Base-by-base conservation (phyloP, 2,113 vertebrate genomes). In the Etheostoma spectabile region DNA sequence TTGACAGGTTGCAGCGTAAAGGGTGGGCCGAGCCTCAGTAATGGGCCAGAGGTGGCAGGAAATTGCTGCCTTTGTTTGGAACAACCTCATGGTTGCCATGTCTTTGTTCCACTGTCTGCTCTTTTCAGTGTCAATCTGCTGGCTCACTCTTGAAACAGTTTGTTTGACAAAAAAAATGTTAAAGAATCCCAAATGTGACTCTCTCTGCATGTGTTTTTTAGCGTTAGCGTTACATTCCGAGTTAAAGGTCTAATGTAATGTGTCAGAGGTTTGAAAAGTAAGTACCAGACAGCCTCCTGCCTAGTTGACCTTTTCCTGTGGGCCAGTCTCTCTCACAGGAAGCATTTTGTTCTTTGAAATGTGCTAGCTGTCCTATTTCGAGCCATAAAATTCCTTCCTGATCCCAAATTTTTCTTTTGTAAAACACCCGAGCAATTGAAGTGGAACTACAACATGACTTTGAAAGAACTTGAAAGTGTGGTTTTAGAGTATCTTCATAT, bases 201-300 rank as follows among this genome's bases (percentile, higher is more conserved):
- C 46, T 75, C 42, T 81, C 6, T 74, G 27, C 49, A 60, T 78
- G 35, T 49, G 62, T 80, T 77, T 63, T 62, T 48, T 87, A 76
- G 83, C 71, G 78, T 84, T 61, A 75, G 60, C 59, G 12, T 85
- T 75, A 68, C 74, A 85, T 89, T 75, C 84, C 53, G 61, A 72
- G 22, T 63, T 80, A 65, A 59, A 85, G 46, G 52, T 80, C 69
- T 82, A 69, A 82, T 78, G 65, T 80, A 82, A 80, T 30, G 45
- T 42, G 45, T 75, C 56, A 87, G 53, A 53, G 8, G 30, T 77
- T 77, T 52, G 24, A 62, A 30, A 76, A 57, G 53, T 35, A 62
- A 65, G 24, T 12, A 64, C 77, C 51, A 82, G 71, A 72, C 64
- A 35, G 70, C 48, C 49, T 64, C 66, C 57, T 55, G 46, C 57